phyloP scores from a whole-genome alignment of 2,113 vertebrate species.

The Otolemur garnettii region DNA sequence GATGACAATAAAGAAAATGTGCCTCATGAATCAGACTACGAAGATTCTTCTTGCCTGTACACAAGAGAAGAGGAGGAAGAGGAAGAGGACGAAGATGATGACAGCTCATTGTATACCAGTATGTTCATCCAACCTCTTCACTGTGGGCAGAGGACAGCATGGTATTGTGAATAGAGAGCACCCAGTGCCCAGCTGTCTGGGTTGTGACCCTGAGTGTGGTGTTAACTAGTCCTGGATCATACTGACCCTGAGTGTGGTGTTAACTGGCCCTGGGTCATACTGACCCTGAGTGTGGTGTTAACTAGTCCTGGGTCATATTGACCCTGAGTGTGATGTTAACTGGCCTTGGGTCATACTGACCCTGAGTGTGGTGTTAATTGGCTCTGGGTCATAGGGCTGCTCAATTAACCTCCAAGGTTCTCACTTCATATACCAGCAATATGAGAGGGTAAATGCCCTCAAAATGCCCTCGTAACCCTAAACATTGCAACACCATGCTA shows the following conservation, averaged over 20 bases:
- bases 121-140: background rate
- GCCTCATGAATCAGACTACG: conserved; percentile 96
- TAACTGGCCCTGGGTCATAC: background rate
- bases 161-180: background rate
- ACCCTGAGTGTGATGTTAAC: background rate
- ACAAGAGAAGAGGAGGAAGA: conserved; percentile 94
- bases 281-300: background rate
- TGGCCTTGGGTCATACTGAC: background rate
- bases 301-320: background rate
- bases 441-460: background rate
- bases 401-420: background rate
- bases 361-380: background rate
- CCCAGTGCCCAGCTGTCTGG: accelerated
- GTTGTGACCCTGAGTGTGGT: background rate
- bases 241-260: background rate
- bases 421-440: background rate
- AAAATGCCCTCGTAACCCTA: background rate
- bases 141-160: accelerated
- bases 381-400: background rate
- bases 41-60: conserved; percentile 96
- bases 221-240: background rate
- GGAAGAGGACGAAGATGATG: conserved; percentile 95
- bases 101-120: conserved; percentile 94
- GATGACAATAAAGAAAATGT: conserved; percentile 99
- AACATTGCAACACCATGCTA: accelerated